These are phyloP conservation scores for Xenus cinereus DNA, from an alignment of 2,113 vertebrate genomes.

Conservation along the genomic window DNA sequence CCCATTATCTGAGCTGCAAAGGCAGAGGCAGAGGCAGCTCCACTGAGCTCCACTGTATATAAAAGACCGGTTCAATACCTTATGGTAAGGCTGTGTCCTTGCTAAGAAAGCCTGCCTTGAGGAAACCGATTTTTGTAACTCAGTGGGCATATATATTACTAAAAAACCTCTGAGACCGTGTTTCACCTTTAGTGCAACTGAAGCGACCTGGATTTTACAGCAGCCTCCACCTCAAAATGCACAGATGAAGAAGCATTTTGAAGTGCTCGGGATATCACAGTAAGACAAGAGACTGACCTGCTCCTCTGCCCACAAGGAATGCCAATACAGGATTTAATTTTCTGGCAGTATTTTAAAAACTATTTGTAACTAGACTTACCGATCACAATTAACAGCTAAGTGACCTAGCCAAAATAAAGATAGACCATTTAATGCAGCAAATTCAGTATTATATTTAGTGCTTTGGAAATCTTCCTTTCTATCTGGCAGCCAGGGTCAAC, in stretches of 20 bases:
- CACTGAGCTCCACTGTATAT: background rate
- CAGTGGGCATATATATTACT: background rate
- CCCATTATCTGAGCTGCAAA: background rate
- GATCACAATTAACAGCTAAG: background rate
- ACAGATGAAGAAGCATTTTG: background rate
- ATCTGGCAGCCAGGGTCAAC: background rate
- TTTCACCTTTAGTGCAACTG: background rate
- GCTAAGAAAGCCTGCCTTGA: background rate
- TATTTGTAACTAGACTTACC: background rate
- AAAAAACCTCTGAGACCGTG: background rate
- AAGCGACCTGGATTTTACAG: background rate
- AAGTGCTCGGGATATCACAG: background rate
- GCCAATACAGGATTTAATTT: background rate
- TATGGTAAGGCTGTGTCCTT: background rate
- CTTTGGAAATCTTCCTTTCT: background rate
- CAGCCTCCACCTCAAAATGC: background rate
- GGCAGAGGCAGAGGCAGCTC: background rate
- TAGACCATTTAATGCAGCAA: background rate
- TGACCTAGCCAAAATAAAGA: background rate
- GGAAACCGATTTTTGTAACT: background rate
- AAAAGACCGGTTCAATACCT: background rate
- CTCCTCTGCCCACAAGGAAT: background rate
- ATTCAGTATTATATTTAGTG: background rate
- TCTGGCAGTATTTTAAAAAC: background rate
- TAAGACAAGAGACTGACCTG: background rate